Conservation (phyloP, 2,797 vertebrate species). For the Varecia variegata region DNA sequence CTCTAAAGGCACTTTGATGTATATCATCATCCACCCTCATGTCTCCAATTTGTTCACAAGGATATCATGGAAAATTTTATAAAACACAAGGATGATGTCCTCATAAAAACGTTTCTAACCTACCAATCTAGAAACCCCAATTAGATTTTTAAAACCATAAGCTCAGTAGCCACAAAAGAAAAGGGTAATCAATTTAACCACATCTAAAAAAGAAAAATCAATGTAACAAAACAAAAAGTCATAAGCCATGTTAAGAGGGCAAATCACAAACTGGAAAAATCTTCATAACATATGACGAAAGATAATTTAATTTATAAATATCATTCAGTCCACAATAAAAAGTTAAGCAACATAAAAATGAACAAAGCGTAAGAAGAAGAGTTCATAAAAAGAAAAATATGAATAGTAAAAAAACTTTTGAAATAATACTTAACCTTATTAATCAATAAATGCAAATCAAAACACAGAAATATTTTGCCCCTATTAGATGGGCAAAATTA, state of each 20-base stretch:
- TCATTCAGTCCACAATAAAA: slow-evolving; percentile 43
- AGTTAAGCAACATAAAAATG: slow-evolving; percentile 51
- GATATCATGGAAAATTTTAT: not conserved
- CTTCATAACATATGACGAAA: not conserved
- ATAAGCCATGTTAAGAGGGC: slow-evolving; percentile 14
- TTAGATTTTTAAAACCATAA: slow-evolving; percentile 4
- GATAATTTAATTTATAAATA: slow-evolving; percentile 30
- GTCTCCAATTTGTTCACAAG: slow-evolving; percentile 10
- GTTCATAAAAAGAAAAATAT: slow-evolving; percentile 40
- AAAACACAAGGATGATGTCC: not conserved
- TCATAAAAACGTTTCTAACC: not conserved
- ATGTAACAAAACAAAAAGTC: slow-evolving; percentile 42
- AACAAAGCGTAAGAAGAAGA: not conserved
- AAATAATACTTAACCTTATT: not conserved
- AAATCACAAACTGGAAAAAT: slow-evolving; percentile 37
- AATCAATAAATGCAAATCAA: not conserved
- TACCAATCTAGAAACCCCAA: not conserved
- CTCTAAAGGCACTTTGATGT: not conserved
- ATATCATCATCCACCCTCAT: not conserved
- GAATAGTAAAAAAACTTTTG: not conserved
- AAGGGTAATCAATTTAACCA: slow-evolving; percentile 5
- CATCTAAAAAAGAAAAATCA: not conserved
- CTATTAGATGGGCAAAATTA: not conserved
- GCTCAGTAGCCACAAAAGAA: slow-evolving; percentile 37
- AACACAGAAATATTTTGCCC: not conserved